Evolutionary conservation across 2,888 invertebrate genomes (phyloP), one percentile per base, ranked within the genome.

Genomic region (Camptogramma bilineatum): DNA sequence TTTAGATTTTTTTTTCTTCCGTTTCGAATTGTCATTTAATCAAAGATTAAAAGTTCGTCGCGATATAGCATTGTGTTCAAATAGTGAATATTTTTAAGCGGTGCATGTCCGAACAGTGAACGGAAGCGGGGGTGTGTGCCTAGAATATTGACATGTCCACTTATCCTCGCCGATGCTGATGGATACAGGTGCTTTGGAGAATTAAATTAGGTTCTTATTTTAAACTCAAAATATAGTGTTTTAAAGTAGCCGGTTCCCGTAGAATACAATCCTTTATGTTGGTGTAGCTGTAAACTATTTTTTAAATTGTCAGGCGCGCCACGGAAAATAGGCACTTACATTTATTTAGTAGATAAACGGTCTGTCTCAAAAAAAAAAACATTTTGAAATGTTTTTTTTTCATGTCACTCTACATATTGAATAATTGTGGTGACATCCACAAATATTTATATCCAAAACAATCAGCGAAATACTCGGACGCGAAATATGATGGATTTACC

Each of bases 1-100:
- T 28, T 2, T 28, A 8, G 7, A 16, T 16, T 39, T 0, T 39
- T 44, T 44, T 44, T 17, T 7, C 16, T 17, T 13, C 44, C 7
- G 39, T 39, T 34, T 39, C 10, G 10, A n/a, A 39, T 13, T 39
- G 68, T n/a, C n/a, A n/a, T n/a, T n/a, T n/a, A 72, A 73, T 76
- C 76, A 77, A 82, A 80, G 80, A 82, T 83, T 77, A 75, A 79
- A 75, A 73, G 74, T 71, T 71, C 54, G 64, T 67, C 21, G 34
- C 66, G 67, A 66, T 78, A 71, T 71, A 76, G 73, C 74, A 78
- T 81, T 81, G 81, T 82, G 74, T 76, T 73, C 69, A 73, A 73
- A 72, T 74, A 75, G 80, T 83, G 82, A 86, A 87, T 88, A 86
- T 88, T 86, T 87, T 85, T 81, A 91, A 84, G 82, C 89, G 73